Evolutionary conservation across 1,140 invertebrate species (phyloP).

Genomic region (Elymnias hypermnestra): DNA sequence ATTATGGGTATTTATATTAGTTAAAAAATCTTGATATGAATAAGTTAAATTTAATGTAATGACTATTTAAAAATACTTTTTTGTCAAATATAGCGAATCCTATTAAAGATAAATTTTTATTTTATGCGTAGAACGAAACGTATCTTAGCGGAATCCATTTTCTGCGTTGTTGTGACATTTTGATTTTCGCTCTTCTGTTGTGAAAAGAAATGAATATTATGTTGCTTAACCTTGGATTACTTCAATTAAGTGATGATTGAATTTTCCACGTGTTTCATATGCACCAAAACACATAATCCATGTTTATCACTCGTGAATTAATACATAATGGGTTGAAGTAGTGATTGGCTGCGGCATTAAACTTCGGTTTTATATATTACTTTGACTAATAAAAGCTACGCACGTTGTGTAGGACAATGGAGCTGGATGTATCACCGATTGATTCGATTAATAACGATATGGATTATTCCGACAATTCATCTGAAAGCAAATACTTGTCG

Average conservation of each 20-base stretch:
- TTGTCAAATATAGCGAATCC: no score
- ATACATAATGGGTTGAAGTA: conserved; percentile 69
- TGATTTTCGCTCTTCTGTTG: conserved; percentile 49
- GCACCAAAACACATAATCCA: conserved; percentile 23
- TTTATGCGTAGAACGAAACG: conserved; percentile 21
- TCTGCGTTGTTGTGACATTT: conserved; percentile 75
- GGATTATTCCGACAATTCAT: conserved; percentile 62
- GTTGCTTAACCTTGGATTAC: conserved; percentile 36
- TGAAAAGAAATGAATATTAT: conserved; percentile 43
- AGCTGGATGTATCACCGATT: conserved; percentile 58
- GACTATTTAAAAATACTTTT: no score
- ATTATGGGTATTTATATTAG: no score
- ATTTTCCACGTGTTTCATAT: conserved; percentile 25
- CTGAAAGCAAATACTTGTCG: conserved; percentile 59
- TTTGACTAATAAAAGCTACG: conserved; percentile 23
- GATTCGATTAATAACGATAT: conserved; percentile 47
- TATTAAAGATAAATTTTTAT: not conserved
- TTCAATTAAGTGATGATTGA: conserved; percentile 45
- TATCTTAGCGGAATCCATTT: conserved; percentile 60
- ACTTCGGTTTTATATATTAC: conserved; percentile 33
- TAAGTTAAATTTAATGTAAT: no score
- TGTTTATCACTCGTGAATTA: conserved; percentile 27
- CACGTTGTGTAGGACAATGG: conserved; percentile 46
- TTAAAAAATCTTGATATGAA: no score
- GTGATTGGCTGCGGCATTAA: conserved; percentile 56